Base-by-base conservation (phyloP, 2,888 invertebrate genomes). In the Pemphredon lugubris region DNA sequence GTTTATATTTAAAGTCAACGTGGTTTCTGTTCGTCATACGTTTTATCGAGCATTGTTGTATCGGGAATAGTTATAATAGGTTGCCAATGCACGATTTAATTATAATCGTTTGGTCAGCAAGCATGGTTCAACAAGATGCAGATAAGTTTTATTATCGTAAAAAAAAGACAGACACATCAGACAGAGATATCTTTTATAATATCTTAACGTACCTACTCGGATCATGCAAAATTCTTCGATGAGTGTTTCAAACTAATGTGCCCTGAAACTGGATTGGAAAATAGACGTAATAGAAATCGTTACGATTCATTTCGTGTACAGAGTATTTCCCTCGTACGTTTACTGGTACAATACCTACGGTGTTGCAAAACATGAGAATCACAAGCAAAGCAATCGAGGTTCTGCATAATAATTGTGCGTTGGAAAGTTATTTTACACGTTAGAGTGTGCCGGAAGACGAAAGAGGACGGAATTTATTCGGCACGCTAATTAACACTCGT, bases 101-200 rank as follows among this genome's bases (percentile, higher is more conserved):
- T n/a, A n/a, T n/a, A n/a, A n/a, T n/a, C n/a, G n/a, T n/a, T n/a
- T n/a, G n/a, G n/a, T n/a, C n/a, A n/a, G 44, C 59, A 65, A 66
- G 74, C 69, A 73, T 48, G 60, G 40, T 50, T 40, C 40, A 34
- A 51, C 61, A 73, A 70, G 63, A 73, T 75, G 63, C 63, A 74
- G 34, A 51, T 57, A 74, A 60, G 37, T 63, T 37, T 18, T 34
- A 64, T 60, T 44, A 45, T 63, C 11, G 32, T 40, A 47, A 21
- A 48, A 53, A 73, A 58, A 39, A 44, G 21, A 20, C 16, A 39
- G 32, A 34, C 16, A 26, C 21, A 42, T 54, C 11, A 23, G 1
- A 37, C 44, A 45, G 26, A 42, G 47, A 23, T 37, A 44, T 58
- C 55, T 37, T 34, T 34, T n/a, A n/a, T 37, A 4, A 16, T 18